A percentile compares a stretch with the other conserved stretches of the same genome.
Evolutionary conservation across 2,113 vertebrate genomes (phyloP).

Genomic region (Rutilus rutilus): DNA sequence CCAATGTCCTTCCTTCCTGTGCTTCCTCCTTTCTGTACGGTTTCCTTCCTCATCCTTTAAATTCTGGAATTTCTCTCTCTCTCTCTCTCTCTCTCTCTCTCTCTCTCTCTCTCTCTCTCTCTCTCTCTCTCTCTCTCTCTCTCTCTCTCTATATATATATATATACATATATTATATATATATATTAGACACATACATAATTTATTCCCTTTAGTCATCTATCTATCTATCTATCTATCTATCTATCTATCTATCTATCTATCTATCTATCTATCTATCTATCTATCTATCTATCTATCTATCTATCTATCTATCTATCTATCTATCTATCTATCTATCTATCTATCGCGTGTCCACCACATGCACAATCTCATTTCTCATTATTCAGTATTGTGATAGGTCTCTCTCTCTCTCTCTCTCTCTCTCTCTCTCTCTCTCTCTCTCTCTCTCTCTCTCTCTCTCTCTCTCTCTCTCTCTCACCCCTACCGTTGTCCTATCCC

Average conservation of each 20-base stretch:
- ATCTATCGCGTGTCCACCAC: neutral
- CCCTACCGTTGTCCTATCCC: neutral
- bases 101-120: neutral
- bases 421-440: neutral
- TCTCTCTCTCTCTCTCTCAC: neutral
- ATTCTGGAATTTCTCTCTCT: neutral
- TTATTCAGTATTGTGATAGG: neutral
- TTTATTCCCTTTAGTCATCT: neutral
- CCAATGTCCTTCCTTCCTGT: neutral
- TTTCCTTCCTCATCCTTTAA: neutral
- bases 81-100: neutral
- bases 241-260: neutral
- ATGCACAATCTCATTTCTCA: neutral
- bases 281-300: conserved; percentile 10
- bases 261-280: conserved; percentile 8
- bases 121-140: neutral
- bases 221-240: neutral
- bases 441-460: conserved; percentile 8
- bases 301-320: neutral
- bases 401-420: neutral
- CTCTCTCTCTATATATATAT: neutral
- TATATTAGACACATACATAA: no score
- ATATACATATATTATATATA: no score
- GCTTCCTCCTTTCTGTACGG: neutral
- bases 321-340: neutral